phyloP scores from a whole-genome alignment of 2,113 vertebrate species.

The Cryptotis parvus region DNA sequence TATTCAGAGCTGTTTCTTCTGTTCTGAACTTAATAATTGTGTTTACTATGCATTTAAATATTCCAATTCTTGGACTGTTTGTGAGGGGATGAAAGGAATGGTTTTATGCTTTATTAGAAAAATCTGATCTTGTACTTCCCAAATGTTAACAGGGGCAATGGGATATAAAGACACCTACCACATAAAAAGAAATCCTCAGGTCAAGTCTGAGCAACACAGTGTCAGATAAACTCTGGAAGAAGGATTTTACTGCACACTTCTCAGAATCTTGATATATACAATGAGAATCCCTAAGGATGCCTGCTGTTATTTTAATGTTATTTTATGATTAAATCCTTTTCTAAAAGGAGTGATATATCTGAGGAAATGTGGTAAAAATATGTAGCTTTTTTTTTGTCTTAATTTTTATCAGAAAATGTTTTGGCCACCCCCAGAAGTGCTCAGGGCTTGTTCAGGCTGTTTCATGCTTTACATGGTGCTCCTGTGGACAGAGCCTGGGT shows the following conservation, averaged over 20 bases:
- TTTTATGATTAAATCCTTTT: neutral
- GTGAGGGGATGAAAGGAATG: neutral
- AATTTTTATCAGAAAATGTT: neutral
- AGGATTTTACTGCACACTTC: neutral
- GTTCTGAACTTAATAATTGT: slow-evolving; percentile 9
- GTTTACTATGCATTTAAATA: neutral
- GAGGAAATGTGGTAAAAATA: neutral
- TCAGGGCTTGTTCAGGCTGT: neutral
- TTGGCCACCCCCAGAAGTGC: neutral
- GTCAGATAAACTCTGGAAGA: neutral
- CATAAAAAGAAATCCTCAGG: neutral
- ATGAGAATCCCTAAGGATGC: neutral
- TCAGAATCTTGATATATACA: neutral
- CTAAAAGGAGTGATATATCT: slow-evolving; percentile 4
- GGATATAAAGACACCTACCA: slow-evolving; percentile 6
- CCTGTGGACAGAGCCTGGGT: no score
- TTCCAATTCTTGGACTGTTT: neutral
- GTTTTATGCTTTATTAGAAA: neutral
- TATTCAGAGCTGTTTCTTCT: neutral
- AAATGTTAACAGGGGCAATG: neutral
- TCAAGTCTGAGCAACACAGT: neutral
- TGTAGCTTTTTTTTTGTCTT: neutral
- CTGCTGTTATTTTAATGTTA: neutral
- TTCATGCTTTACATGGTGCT: no score
- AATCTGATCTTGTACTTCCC: neutral